Base-by-base conservation (phyloP, 2,888 invertebrate genomes). In the Drosophila atripex region DNA sequence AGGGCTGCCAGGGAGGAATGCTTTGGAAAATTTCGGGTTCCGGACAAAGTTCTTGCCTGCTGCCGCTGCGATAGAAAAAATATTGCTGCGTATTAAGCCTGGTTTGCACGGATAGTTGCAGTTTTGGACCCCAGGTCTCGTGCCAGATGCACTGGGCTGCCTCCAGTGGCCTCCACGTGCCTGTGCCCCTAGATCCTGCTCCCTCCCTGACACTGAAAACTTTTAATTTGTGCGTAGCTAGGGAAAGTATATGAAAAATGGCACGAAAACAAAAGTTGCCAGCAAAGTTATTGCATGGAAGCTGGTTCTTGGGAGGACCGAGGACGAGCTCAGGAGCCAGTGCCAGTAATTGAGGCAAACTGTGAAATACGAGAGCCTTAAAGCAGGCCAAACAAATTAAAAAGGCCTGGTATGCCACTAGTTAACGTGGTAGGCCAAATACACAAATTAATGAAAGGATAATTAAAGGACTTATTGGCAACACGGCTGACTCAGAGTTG, bases 201-300 rank as follows among this genome's bases (percentile, higher is more conserved):
- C 28, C 23, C 41, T 25, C 11, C 30, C n/a, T 2, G 43, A 7
- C 45, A 12, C 30, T 30, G 61, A n/a, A 73, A 72, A 69, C 64
- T 77, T 80, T 84, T 61, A 61, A 65, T 64, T 59, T 76, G 61
- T 58, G 56, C 66, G 53, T 59, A 55, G 45, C 63, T 11, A 64
- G 56, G 43, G 55, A 78, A 63, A 69, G 64, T 65, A 72, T 68
- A 79, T 77, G 63, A 79, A 65, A 80, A 77, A 63, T 71, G 57
- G 54, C 78, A 72, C 14, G 46, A 60, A 49, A 73, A 52, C 43
- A 72, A 41, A 59, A 66, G 59, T 73, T 70, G 8, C 25, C 35
- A 38, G 35, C 43, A 39, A 61, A 55, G 54, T 14, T 47, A 50
- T 12, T 21, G 61, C 41, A 39, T 16, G 43, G 16, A n/a, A 16